Evolutionary conservation across 2,113 vertebrate genomes (phyloP), one percentile per base, ranked within the genome.

Genomic region (Callospermophilus lateralis): DNA sequence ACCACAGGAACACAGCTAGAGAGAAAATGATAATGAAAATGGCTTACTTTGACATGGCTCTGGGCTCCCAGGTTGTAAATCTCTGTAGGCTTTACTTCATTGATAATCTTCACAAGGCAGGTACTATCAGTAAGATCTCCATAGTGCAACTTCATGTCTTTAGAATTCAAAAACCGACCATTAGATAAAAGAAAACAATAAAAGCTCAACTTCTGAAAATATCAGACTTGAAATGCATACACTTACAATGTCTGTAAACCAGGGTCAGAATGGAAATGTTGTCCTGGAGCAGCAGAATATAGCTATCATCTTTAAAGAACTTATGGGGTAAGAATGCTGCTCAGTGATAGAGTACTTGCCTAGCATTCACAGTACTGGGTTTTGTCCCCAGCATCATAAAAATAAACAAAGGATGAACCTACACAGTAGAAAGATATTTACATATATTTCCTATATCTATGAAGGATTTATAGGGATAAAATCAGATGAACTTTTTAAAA

Each of bases 81-180:
- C 98, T 99, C 99, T 0, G 99, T 98, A 1, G 99, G 99, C 74
- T 99, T 99, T 24, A 99, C 99, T 98, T 99, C 98, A 93, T 99
- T 99, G 96, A 99, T 99, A 95, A 99, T 99, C 98, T 99, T 99
- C 98, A 99, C 99, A 70, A 99, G 98, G 98, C 99, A 99, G 9
- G 99, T 99, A 97, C 99, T 99, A 98, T 99, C 99, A 0, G 99
- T 99, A 97, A 99, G 99, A 96, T 99, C 99, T 0, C 99, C 99
- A 0, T 99, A 99, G 97, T 99, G 99, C 97, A 99, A 97, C 98
- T 99, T 99, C 99, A 99, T 99, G 94, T 99, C 99, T 99, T 98
- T 74, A 93, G 93, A 96, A 86, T 90, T 93, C 79, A 98, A 81
- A 97, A 98, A 97, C 8, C 98, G 3, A 95, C 4, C 89, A 37